Base-by-base conservation (phyloP, 2,888 invertebrate species). In the Fabriciana adippe region DNA sequence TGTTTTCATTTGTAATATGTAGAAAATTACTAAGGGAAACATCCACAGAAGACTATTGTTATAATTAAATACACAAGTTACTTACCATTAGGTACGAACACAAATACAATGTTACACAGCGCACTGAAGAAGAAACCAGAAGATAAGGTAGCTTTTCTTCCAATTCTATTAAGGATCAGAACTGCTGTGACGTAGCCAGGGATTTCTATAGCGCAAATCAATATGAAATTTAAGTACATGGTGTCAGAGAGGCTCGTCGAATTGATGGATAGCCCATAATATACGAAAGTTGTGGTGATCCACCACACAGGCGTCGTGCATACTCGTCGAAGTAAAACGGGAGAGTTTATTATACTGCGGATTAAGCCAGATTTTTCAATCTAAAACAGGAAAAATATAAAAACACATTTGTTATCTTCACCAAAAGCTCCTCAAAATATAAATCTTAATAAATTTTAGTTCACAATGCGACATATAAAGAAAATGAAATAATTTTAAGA, bases 261-360 rank as follows among this genome's bases (percentile, higher is more conserved):
- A 79, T 95, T 95, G 50, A 95, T 86, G 0, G 95, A 94, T 57
- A 96, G 80, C 0, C 96, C 95, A 74, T 95, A 95, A 81, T 94
- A 95, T 1, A 95, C 93, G 71, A 95, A 94, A 0, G 94, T 94
- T 64, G 92, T 94, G 0, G 95, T 94, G 45, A 95, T 90, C 95
- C 95, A 95, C 85, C 94, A 95, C 56, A 95, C 86, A 2, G 94
- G 87, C 0, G 95, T 94, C 64, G 93, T 94, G 14, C 93, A 70
- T 60, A 94, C 81, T 50, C 94, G 86, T 0, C 94, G 80, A 2
- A 94, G 79, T 3, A 95, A 84, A 14, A 90, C 83, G 1, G 81
- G 83, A 0, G 94, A 94, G 50, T 84, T 87, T 16, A 93, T 75
- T 51, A 94, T 90, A 35, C 91, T 84, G 16, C 72, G 76, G 2